phyloP scores from a whole-genome alignment of 2,888 invertebrate species.

The Amblyjoppa fuscipennis region DNA sequence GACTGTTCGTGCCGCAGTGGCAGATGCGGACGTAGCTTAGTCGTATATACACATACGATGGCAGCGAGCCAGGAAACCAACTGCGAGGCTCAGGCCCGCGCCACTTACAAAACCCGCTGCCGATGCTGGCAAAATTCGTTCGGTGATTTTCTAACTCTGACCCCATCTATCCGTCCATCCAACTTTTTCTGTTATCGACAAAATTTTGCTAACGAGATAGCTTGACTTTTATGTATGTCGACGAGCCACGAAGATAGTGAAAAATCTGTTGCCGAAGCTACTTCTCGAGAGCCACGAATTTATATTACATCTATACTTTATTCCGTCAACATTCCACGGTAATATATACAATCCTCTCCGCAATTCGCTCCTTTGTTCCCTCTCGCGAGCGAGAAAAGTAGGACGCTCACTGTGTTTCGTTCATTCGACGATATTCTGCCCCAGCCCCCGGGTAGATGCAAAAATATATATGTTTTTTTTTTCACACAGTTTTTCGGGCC shows the following conservation, averaged over 20 bases:
- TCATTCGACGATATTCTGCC: neutral
- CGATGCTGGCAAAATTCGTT: slow-evolving; percentile 11
- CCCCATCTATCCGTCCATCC: neutral
- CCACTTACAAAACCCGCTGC: slow-evolving; percentile 5
- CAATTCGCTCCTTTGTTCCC: neutral
- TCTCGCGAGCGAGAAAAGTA: neutral
- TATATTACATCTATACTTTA: neutral
- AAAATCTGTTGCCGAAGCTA: neutral
- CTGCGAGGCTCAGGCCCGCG: neutral
- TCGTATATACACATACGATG: slow-evolving; percentile 30
- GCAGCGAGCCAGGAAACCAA: slow-evolving; percentile 30
- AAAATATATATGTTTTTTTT: neutral
- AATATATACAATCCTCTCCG: neutral
- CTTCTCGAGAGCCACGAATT: neutral
- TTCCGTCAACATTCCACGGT: neutral
- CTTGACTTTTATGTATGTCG: neutral
- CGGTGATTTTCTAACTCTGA: neutral
- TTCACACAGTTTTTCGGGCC: neutral
- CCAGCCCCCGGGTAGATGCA: neutral
- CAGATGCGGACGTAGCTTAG: slow-evolving; percentile 24
- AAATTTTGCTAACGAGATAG: neutral
- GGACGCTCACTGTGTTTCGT: neutral
- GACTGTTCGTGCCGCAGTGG: slow-evolving; percentile 29
- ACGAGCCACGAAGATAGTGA: neutral
- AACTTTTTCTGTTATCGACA: neutral